Percentiles rank a stretch among this genome's conserved stretches.
Evolutionary conservation across 2,888 invertebrate genomes (phyloP).

Genomic region (Aphidius colemani): DNA sequence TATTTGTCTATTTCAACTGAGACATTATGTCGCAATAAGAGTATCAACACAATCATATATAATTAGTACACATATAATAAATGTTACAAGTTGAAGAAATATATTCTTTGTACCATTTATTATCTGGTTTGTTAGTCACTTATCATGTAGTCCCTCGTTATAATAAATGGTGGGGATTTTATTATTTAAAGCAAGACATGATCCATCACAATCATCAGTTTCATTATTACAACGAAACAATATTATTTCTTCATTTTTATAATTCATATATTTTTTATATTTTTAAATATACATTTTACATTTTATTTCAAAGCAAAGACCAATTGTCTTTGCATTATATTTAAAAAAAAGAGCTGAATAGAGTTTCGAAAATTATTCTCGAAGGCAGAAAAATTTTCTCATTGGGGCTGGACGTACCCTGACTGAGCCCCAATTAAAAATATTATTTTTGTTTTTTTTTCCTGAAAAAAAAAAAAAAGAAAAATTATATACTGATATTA

Average conservation of each 20-base stretch:
- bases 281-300: neutral
- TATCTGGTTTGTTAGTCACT: constrained; percentile 35
- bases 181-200: constrained; percentile 34
- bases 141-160: constrained; percentile 29
- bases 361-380: constrained; percentile 38
- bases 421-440: constrained; percentile 28
- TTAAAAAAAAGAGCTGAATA: constrained; percentile 13
- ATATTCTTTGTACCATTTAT: constrained; percentile 3
- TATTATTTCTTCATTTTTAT: neutral
- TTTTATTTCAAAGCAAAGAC: constrained; percentile 27
- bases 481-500: neutral
- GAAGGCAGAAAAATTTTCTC: constrained; percentile 35
- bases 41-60: neutral
- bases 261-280: too few species aligned
- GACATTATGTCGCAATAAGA: neutral
- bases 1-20: neutral
- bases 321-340: constrained; percentile 31
- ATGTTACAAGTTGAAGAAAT: neutral
- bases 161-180: constrained; percentile 25
- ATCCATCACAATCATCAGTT: constrained; percentile 19
- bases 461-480: too few species aligned
- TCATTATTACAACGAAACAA: neutral
- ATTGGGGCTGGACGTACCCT: constrained; percentile 36
- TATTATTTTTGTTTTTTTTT: neutral
- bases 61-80: neutral